These are phyloP conservation scores for Chalcis sispes DNA, from an alignment of 2,888 invertebrate genomes.

Conservation along the genomic window DNA sequence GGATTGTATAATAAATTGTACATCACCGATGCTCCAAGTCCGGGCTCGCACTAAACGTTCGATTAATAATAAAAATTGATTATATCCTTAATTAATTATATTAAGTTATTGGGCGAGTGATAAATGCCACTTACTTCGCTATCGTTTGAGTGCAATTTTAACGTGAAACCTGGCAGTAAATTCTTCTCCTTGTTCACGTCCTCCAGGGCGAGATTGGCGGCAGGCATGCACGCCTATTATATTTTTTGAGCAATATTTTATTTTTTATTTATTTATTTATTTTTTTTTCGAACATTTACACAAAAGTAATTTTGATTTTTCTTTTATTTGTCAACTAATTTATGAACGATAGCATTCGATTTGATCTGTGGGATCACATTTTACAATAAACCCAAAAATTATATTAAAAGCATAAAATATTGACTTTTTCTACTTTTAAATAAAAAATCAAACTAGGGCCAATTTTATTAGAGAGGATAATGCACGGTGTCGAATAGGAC, in stretches of 20 bases:
- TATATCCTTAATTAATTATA: background rate
- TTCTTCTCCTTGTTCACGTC: slow-evolving; percentile 95
- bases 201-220: slow-evolving; percentile 95
- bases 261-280: background rate
- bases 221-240: slow-evolving; percentile 93
- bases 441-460: too few species aligned
- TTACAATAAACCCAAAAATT: too few species aligned
- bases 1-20: slow-evolving; percentile 98
- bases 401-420: too few species aligned
- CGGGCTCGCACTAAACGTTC: slow-evolving; percentile 94
- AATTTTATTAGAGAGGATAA: too few species aligned
- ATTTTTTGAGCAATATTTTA: too few species aligned
- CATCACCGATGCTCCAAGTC: slow-evolving; percentile 98
- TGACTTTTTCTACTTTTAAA: too few species aligned
- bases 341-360: too few species aligned
- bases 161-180: slow-evolving; percentile 92
- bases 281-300: too few species aligned
- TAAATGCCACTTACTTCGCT: slow-evolving; percentile 87
- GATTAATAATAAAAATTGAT: slow-evolving; percentile 22
- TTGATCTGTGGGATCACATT: too few species aligned
- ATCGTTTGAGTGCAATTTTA: slow-evolving; percentile 95
- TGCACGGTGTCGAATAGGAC: too few species aligned
- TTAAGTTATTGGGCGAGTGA: background rate
- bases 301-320: too few species aligned
- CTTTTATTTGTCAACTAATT: too few species aligned